Base-by-base conservation (phyloP, 2,797 vertebrate genomes). In the Galaxias olidus region DNA sequence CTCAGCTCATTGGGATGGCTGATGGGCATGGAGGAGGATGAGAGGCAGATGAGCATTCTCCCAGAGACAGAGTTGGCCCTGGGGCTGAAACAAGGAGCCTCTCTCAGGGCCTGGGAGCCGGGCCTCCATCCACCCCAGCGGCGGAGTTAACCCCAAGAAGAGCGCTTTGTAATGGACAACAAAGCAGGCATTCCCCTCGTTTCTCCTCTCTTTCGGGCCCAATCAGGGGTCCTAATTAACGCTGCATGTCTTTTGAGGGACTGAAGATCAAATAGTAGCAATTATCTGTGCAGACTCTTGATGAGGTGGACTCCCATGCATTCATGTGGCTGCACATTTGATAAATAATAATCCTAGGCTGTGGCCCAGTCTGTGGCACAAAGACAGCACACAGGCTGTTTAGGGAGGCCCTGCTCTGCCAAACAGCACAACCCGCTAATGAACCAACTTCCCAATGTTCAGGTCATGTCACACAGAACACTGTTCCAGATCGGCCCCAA, bases 161-260 rank as follows among this genome's bases (percentile, higher is more conserved):
- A 74, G 49, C 72, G 67, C 83, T 82, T 84, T 82, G 80, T 76
- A 55, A 49, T 72, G 10, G 63, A 73, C 74, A 89, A 92, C 90
- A 92, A 93, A 89, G 83, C 80, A 61, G 71, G 70, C 74, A 69
- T 78, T 78, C 48, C 58, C 62, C 83, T 88, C 84, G 72, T 89
- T 84, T 80, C 80, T 77, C 52, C 73, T 64, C 77, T 77, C 46
- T 57, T 66, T 63, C 40, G 63, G 18, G 80, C 75, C 83, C 74
- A 84, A 87, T 89, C 75, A 84, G 75, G 86, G 80, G 76, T 72
- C 85, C 84, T 86, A 91, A 91, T 93, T 90, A 92, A 90, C 84
- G 80, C 71, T 66, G 68, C 52, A 76, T 77, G 84, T 86, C 86
- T 78, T 79, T 81, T 82, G 76, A 86, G 63, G 78, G 76, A 75